Percentiles rank a stretch among this genome's conserved stretches.
Evolutionary conservation across 2,797 vertebrate species (phyloP).

Genomic region (Pachyuromys duprasi): DNA sequence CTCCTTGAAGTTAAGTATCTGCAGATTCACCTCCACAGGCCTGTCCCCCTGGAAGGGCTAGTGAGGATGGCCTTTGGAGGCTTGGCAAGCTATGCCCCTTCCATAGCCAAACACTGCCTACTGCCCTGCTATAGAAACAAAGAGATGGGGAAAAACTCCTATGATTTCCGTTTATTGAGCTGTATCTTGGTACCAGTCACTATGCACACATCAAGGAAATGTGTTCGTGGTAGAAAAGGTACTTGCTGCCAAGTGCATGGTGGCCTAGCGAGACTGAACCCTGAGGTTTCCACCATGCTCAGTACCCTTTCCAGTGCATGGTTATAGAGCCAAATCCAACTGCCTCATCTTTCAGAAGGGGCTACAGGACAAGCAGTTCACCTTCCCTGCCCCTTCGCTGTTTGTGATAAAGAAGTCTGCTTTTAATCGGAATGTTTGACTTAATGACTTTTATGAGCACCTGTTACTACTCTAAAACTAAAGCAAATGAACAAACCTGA

Average conservation of each 20-base stretch:
- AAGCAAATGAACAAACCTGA: not conserved
- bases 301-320: not conserved
- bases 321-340: not conserved
- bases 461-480: not conserved
- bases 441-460: not conserved
- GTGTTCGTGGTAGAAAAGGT: not conserved
- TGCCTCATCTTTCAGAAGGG: not conserved
- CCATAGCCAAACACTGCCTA: no score
- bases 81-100: no score
- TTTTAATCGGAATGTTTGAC: conserved; percentile 12
- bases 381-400: not conserved
- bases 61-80: not conserved
- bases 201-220: not conserved
- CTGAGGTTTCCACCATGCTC: not conserved
- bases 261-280: not conserved
- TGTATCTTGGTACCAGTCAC: not conserved
- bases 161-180: not conserved
- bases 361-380: not conserved
- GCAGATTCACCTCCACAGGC: not conserved
- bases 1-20: not conserved
- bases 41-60: not conserved
- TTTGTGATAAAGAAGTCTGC: conserved; percentile 10
- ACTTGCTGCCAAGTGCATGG: not conserved
- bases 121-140: not conserved
- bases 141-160: not conserved